Evolutionary conservation across 2,888 invertebrate genomes (phyloP), one percentile per base, ranked within the genome.

Genomic region (Polydrusus pterygomalis): DNA sequence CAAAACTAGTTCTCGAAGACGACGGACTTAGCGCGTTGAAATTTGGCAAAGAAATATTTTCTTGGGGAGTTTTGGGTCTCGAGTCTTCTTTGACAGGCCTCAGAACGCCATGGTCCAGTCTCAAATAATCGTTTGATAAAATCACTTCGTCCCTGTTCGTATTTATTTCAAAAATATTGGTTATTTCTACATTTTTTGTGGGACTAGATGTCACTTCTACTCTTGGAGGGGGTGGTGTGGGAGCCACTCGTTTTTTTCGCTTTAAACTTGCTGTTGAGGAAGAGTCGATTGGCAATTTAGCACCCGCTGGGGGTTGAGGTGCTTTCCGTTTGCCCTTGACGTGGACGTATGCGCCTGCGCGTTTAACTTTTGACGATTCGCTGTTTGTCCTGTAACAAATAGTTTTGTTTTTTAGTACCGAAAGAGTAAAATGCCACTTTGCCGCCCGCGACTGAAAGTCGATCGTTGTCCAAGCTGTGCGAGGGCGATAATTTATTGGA

Each of bases 321-420:
- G 94, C 94, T 83, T 91, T 91, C 64, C 94, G 87, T 85, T 95
- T 95, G 25, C 94, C 94, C 79, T 93, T 93, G 0, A 94, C 94
- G 88, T 94, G 93, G 25, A 89, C 85, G 80, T 89, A 89, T 2
- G 89, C 87, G 5, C 91, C 90, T 10, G 91, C 89, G 79, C 90
- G 90, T 60, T 90, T 89, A 76, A 90, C 90, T 79, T 90, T 89
- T 25, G 90, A 89, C 15, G 89, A 89, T 86, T 92, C 92, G 83
- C 92, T 93, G n/a, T 90, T 89, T 20, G 91, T 91, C 81, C 92
- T 88, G 54, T 1, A 58, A 64, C 92, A 87, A 78, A 89, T 43
- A 89, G 25, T 25, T 25, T 13, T 25, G n/a, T n/a, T n/a, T 56
- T 34, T 13, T 49, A 47, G 15, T 79, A 40, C 10, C 8, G 10